Conservation (phyloP, 2,888 invertebrate species). For the Drosophila histrio region DNA sequence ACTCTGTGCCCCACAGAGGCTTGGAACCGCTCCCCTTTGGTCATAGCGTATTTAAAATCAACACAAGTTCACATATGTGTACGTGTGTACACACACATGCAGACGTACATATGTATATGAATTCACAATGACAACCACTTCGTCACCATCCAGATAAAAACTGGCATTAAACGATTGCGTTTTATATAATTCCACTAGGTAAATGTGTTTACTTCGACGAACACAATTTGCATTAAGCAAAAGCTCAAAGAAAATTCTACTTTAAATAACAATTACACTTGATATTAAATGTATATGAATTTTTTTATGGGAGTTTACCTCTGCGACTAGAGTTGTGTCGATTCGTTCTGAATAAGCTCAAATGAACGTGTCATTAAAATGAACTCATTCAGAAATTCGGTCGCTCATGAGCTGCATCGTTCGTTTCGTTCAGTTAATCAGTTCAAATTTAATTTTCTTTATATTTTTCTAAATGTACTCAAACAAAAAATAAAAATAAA, state of each 20-base stretch:
- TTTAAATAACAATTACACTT: constrained; percentile 57
- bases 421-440: too few relatives aligned
- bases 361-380: too few relatives aligned
- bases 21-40: constrained; percentile 60
- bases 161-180: constrained; percentile 65
- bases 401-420: too few relatives aligned
- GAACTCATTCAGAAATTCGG: too few relatives aligned
- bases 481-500: too few relatives aligned
- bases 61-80: constrained; percentile 58
- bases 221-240: constrained; percentile 49
- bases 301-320: constrained; percentile 73
- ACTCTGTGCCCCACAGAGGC: constrained; percentile 57
- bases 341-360: too few relatives aligned
- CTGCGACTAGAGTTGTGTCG: too few relatives aligned
- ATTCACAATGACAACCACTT: constrained; percentile 77
- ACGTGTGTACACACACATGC: constrained; percentile 25
- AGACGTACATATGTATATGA: constrained; percentile 43
- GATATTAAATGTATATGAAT: constrained; percentile 27
- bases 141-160: constrained; percentile 75
- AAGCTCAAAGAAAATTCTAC: constrained; percentile 25
- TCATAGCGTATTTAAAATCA: constrained; percentile 55
- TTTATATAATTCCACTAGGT: constrained; percentile 68
- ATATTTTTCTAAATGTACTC: too few relatives aligned
- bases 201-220: constrained; percentile 36
- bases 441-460: too few relatives aligned